These are phyloP conservation scores for Osmerus mordax DNA, from an alignment of 2,113 vertebrate species.

Conservation along the genomic window DNA sequence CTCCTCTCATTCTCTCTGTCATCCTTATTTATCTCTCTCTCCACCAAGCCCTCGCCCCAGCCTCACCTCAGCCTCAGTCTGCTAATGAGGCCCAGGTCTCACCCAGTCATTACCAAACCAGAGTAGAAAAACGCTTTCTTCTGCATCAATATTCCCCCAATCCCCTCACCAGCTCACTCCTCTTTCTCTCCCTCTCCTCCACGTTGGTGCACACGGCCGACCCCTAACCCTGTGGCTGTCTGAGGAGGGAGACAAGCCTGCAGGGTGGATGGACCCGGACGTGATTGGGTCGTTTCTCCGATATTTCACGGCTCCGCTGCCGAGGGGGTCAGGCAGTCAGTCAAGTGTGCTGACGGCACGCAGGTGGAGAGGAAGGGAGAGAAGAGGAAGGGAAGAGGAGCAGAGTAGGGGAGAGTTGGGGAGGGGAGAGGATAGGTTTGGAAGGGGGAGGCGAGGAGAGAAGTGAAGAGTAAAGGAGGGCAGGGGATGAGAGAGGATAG, in stretches of 20 bases:
- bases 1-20: neutral
- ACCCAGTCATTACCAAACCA: slow-evolving; percentile 23
- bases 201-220: slow-evolving; percentile 35
- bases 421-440: neutral
- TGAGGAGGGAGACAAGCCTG: slow-evolving; percentile 16
- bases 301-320: neutral
- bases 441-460: neutral
- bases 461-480: neutral
- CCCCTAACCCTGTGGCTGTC: slow-evolving; percentile 48
- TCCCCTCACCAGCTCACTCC: slow-evolving; percentile 5
- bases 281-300: slow-evolving; percentile 25
- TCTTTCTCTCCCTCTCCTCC: slow-evolving; percentile 22
- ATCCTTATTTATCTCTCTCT: neutral
- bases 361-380: neutral
- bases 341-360: neutral
- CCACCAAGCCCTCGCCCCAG: neutral
- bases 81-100: slow-evolving; percentile 34
- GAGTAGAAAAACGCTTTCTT: slow-evolving; percentile 30
- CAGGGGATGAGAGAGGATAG: slow-evolving; percentile 12
- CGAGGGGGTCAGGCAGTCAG: neutral
- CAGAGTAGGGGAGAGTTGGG: neutral
- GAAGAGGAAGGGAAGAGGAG: neutral
- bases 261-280: slow-evolving; percentile 25
- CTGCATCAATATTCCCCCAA: slow-evolving; percentile 24
- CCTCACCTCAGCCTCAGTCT: neutral